Evolutionary conservation across 2,113 vertebrate species (phyloP).

Genomic region (Ochotona princeps): DNA sequence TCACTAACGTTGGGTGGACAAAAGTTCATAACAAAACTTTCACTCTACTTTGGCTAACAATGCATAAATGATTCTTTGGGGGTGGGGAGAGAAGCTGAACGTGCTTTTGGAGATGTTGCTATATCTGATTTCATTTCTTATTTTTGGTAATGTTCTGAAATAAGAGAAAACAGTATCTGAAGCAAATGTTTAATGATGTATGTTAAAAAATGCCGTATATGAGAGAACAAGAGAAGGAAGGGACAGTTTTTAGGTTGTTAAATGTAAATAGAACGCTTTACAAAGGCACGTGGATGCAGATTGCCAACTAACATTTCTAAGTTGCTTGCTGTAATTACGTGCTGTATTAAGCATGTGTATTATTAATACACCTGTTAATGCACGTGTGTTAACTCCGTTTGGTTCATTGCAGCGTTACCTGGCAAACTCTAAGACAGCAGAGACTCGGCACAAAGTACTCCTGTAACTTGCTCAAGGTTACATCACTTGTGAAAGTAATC

Average conservation of each 20-base stretch:
- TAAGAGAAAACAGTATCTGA: background rate
- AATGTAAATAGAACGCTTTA: background rate
- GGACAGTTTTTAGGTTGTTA: background rate
- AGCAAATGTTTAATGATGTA: background rate
- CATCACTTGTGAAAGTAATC: background rate
- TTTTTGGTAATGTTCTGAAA: background rate
- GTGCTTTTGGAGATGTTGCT: background rate
- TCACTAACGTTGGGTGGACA: background rate
- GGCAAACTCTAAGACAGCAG: background rate
- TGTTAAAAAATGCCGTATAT: background rate
- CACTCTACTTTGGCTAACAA: slow-evolving; percentile 1
- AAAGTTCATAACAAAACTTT: slow-evolving; percentile 14
- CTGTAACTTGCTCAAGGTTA: background rate
- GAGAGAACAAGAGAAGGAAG: background rate
- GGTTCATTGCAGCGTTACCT: background rate
- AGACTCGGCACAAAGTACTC: background rate
- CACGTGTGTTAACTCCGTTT: background rate
- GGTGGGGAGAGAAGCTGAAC: background rate
- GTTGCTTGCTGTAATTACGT: background rate
- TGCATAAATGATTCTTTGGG: background rate
- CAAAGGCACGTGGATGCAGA: background rate
- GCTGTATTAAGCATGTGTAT: background rate
- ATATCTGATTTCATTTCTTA: background rate
- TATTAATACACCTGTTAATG: no score
- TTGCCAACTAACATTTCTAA: background rate